A percentile compares a stretch with the other conserved stretches of the same genome.
Evolutionary conservation across 2,888 invertebrate genomes (phyloP).

Genomic region (Ochropleura leucogaster): DNA sequence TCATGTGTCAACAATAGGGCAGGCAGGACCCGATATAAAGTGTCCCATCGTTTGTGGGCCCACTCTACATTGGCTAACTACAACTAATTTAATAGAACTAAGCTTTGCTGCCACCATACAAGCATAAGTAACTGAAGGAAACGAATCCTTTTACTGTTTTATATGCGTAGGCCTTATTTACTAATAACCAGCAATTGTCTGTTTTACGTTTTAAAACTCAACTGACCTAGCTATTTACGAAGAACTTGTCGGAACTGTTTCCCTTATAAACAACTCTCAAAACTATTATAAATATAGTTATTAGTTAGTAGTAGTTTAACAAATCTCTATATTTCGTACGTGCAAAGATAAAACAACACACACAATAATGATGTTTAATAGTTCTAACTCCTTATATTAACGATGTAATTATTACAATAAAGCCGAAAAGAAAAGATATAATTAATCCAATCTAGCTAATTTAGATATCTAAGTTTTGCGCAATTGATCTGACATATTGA

Average conservation of each 20-base stretch:
- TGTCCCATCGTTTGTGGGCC: too few relatives aligned
- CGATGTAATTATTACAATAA: conserved; percentile 5
- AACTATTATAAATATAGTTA: conserved; percentile 21
- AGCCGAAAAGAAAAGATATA: conserved; percentile 3
- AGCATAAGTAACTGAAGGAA: neutral
- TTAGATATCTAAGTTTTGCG: conserved; percentile 26
- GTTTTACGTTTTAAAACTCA: neutral
- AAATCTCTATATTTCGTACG: neutral
- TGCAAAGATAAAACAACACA: conserved; percentile 9
- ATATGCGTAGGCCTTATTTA: neutral
- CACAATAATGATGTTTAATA: conserved; percentile 8
- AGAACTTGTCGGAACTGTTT: neutral
- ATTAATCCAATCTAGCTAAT: conserved; percentile 13
- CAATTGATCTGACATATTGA: conserved; percentile 30
- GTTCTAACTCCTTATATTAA: neutral
- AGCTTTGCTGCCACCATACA: neutral
- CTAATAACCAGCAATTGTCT: neutral
- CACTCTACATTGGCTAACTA: too few relatives aligned
- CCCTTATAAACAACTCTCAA: conserved; percentile 4
- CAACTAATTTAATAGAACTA: neutral
- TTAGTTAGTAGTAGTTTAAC: conserved; percentile 12
- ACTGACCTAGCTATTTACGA: neutral
- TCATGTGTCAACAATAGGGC: too few relatives aligned
- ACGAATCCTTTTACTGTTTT: neutral
- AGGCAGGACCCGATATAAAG: too few relatives aligned